Percentiles rank a stretch among this genome's conserved stretches.
Conservation (phyloP, 92 coral and sea anemone species). For the Micromussa lordhowensis region DNA sequence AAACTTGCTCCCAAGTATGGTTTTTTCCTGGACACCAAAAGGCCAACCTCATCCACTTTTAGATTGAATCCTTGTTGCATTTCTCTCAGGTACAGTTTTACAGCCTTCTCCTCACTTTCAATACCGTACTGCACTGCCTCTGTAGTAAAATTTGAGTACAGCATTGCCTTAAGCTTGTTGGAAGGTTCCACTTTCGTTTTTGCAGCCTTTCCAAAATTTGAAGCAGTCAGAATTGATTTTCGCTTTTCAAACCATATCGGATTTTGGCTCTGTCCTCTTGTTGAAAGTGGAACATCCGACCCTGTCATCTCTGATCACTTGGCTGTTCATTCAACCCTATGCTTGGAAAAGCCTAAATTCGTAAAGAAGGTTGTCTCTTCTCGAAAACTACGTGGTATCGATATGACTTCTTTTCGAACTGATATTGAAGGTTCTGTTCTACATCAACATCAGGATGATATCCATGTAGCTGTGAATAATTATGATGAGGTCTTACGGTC, state of each 20-base stretch:
- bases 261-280: conserved; percentile 52
- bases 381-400: no score
- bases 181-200: background rate
- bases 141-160: conserved; percentile 22
- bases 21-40: conserved; percentile 42
- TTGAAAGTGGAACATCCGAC: no score
- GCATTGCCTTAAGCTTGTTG: conserved; percentile 31
- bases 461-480: no score
- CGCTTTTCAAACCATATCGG: conserved; percentile 48
- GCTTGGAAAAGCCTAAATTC: no score
- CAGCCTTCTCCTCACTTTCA: background rate
- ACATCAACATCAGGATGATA: no score
- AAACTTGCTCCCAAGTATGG: conserved; percentile 43
- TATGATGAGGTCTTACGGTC: no score
- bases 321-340: no score
- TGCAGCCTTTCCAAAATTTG: conserved; percentile 46
- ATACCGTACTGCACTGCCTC: conserved; percentile 18
- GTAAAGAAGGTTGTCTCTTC: no score
- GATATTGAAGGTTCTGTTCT: no score
- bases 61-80: conserved; percentile 22
- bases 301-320: no score
- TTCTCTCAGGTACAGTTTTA: conserved; percentile 30
- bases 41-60: conserved; percentile 51
- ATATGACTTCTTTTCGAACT: no score
- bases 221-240: conserved; percentile 52